These are phyloP conservation scores for Salminus brasiliensis DNA, from an alignment of 2,113 vertebrate species.

Conservation along the genomic window DNA sequence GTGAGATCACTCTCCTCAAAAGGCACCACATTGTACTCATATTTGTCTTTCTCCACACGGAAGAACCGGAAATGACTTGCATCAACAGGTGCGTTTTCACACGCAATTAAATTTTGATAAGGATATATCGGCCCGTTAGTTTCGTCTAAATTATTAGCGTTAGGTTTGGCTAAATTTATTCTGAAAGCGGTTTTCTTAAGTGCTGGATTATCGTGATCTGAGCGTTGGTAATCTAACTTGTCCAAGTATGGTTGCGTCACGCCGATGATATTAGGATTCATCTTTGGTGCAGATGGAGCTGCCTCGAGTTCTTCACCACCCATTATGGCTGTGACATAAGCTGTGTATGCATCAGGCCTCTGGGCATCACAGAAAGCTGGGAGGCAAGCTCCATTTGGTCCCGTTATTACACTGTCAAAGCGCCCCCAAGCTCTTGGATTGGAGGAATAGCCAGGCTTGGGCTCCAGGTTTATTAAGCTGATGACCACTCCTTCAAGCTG, in stretches of 20 bases:
- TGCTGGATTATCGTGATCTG: constrained; percentile 85
- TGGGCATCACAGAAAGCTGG: constrained; percentile 90
- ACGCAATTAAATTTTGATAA: constrained; percentile 83
- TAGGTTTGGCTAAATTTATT: constrained; percentile 91
- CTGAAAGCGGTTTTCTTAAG: constrained; percentile 92
- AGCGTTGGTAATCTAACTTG: constrained; percentile 87
- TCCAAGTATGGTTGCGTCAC: constrained; percentile 91
- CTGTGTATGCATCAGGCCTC: constrained; percentile 87
- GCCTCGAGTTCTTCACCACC: constrained; percentile 95
- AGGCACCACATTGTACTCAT: constrained; percentile 95
- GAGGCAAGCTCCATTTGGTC: constrained; percentile 91
- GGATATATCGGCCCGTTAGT: constrained; percentile 90
- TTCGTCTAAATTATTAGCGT: constrained; percentile 84
- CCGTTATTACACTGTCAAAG: constrained; percentile 95
- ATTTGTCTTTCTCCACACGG: constrained; percentile 92
- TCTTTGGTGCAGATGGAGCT: constrained; percentile 86
- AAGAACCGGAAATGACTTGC: constrained; percentile 94
- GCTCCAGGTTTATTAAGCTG: constrained; percentile 90
- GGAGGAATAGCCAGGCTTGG: constrained; percentile 84
- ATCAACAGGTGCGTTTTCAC: constrained; percentile 83
- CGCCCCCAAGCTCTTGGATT: constrained; percentile 96
- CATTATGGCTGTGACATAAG: constrained; percentile 87
- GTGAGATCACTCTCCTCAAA: constrained; percentile 89
- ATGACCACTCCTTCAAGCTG: constrained; percentile 93
- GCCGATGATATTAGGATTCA: constrained; percentile 82